phyloP scores from a whole-genome alignment of 2,113 vertebrate species.

The Chelonoidis abingdonii region DNA sequence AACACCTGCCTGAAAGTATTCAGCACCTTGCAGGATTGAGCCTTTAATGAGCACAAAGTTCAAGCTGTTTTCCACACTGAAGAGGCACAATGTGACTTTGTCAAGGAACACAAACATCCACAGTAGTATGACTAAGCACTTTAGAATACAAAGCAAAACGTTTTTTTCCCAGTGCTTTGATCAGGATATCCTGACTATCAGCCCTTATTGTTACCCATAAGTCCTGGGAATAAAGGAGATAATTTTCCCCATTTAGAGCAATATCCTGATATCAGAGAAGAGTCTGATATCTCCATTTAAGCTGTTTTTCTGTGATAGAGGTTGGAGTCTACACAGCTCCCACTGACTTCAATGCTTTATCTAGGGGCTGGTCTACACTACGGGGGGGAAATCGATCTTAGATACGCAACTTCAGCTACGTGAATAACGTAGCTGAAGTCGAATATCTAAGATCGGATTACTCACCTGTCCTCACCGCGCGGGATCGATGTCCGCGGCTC shows the following conservation, averaged over 20 bases:
- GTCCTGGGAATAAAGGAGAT: neutral
- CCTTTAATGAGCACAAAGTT: neutral
- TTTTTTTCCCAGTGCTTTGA: neutral
- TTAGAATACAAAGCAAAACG: neutral
- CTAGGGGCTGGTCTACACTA: no score
- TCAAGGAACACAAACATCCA: neutral
- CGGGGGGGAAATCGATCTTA: no score
- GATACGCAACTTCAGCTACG: no score
- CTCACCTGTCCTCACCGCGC: no score
- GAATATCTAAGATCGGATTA: no score
- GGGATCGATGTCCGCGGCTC: no score
- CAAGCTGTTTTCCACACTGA: neutral
- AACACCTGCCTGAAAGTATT: neutral
- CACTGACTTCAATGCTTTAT: neutral
- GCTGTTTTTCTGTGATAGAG: neutral
- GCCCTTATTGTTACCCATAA: neutral
- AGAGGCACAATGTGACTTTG: neutral
- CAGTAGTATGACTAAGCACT: neutral
- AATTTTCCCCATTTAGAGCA: neutral
- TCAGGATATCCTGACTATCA: neutral
- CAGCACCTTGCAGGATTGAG: neutral
- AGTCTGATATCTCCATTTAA: neutral
- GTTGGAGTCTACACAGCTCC: neutral
- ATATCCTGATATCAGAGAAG: neutral
- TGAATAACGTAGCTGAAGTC: no score